A percentile compares a stretch with the other conserved stretches of the same genome.
Conservation (phyloP, 1,140 invertebrate species). For the Papilio polytes region DNA sequence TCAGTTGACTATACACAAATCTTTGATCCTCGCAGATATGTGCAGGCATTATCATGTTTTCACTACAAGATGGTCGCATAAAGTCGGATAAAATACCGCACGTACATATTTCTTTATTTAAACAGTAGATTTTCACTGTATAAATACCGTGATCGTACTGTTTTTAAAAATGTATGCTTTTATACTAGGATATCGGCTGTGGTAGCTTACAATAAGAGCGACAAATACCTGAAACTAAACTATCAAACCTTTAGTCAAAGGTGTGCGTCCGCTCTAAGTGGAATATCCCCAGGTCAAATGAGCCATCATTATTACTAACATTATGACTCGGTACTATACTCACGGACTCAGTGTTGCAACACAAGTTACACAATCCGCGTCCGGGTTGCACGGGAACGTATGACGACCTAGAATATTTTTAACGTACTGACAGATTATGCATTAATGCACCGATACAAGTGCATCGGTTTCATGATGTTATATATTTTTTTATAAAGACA, state of each 20-base stretch:
- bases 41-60: too few species aligned
- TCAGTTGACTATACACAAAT: too few species aligned
- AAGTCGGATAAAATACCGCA: too few species aligned
- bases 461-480: not conserved
- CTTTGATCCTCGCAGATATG: too few species aligned
- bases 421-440: constrained; percentile 4
- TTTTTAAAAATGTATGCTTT: not conserved
- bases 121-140: too few species aligned
- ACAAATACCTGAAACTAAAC: too few species aligned
- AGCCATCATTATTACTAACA: constrained; percentile 6
- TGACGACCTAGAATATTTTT: constrained; percentile 1
- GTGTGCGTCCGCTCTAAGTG: not conserved
- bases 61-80: too few species aligned
- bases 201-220: not conserved
- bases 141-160: too few species aligned
- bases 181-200: not conserved
- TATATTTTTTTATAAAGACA: not conserved
- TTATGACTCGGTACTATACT: constrained; percentile 13
- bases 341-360: not conserved
- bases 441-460: not conserved
- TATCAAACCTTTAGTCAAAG: not conserved
- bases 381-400: constrained; percentile 14
- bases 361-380: not conserved
- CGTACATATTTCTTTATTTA: too few species aligned
- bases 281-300: constrained; percentile 11